These are phyloP conservation scores for Platysteira castanea DNA, from an alignment of 2,113 vertebrate species.

Conservation along the genomic window DNA sequence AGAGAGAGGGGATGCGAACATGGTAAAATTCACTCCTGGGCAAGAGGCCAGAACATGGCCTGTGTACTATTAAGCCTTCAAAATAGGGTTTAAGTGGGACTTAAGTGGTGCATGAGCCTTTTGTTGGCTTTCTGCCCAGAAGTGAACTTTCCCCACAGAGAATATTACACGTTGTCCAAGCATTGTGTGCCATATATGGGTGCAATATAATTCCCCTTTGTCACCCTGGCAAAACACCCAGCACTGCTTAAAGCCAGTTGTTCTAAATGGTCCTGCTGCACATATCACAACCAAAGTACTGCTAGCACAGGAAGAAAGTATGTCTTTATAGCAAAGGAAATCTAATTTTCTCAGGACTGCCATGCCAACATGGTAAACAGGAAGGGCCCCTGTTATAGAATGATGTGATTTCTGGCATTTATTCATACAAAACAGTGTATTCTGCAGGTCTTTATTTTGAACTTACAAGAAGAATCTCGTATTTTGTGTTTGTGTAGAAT, in stretches of 20 bases:
- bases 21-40: conserved; percentile 34
- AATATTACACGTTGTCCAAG: not conserved
- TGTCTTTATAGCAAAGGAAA: not conserved
- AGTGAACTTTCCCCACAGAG: conserved; percentile 47
- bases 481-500: not conserved
- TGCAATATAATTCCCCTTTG: not conserved
- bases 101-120: conserved; percentile 51
- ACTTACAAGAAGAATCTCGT: not conserved
- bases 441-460: not conserved
- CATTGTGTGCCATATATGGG: not conserved
- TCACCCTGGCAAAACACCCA: not conserved
- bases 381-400: not conserved
- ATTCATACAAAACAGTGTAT: not conserved
- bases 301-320: not conserved
- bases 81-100: conserved; percentile 61
- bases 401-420: not conserved
- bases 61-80: conserved; percentile 48
- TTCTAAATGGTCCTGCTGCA: not conserved
- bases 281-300: not conserved
- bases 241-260: not conserved
- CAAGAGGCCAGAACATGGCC: conserved; percentile 46
- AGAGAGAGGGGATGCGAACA: not conserved
- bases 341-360: not conserved
- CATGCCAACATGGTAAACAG: not conserved
- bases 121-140: conserved; percentile 53